Evolutionary conservation across 2,888 invertebrate species (phyloP).

Genomic region (Agrotis exclamationis): DNA sequence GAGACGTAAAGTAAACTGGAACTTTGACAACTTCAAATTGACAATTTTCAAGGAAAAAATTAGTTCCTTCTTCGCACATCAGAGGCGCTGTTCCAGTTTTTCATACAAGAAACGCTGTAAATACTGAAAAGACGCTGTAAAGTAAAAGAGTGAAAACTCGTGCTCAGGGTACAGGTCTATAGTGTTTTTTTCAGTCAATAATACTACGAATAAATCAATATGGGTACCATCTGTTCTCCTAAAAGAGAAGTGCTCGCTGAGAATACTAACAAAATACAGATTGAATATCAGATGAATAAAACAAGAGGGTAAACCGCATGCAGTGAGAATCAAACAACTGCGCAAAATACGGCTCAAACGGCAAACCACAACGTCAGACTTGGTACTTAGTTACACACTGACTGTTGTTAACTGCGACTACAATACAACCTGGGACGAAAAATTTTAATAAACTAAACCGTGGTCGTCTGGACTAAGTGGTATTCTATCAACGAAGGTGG

Average conservation of each 20-base stretch:
- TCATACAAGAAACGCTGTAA: no score
- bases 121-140: no score
- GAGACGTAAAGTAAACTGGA: no score
- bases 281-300: background rate
- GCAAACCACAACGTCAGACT: background rate
- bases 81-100: no score
- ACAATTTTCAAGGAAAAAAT: no score
- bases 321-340: background rate
- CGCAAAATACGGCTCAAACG: background rate
- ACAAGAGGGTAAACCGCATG: conserved; percentile 13
- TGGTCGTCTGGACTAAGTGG: background rate
- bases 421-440: background rate
- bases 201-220: no score
- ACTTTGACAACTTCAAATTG: no score
- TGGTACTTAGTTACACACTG: background rate
- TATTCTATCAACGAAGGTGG: background rate
- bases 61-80: no score
- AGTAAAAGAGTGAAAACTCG: no score
- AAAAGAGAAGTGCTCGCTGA: background rate
- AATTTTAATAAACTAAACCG: background rate
- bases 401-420: background rate
- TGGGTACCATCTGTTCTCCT: background rate
- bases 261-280: background rate
- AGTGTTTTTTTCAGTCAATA: background rate
- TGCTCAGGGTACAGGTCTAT: no score